Percentiles rank a stretch among this genome's conserved stretches.
Evolutionary conservation across 2,888 invertebrate genomes (phyloP).

Genomic region (Idaea aversata): DNA sequence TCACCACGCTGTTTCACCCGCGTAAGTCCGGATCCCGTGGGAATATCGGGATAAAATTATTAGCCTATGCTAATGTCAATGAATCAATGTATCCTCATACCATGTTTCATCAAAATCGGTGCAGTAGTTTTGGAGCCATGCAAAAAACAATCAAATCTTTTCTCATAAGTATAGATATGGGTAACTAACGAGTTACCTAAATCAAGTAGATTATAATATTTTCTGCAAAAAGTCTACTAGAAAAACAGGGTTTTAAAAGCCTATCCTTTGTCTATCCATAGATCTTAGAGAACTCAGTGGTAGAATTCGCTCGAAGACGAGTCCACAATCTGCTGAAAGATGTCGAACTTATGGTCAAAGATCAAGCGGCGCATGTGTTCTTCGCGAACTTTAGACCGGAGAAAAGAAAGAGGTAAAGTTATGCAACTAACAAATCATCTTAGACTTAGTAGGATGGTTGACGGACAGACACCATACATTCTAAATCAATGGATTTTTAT

Average conservation of each 20-base stretch:
- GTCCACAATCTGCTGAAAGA: conserved; percentile 54
- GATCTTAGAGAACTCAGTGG: conserved; percentile 57
- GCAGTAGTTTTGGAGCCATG: too few relatives aligned
- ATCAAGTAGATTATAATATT: too few relatives aligned
- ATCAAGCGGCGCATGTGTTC: conserved; percentile 50
- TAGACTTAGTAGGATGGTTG: too few relatives aligned
- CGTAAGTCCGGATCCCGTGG: background rate
- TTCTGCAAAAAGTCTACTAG: background rate
- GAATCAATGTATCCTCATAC: too few relatives aligned
- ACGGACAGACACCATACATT: too few relatives aligned
- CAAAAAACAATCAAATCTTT: too few relatives aligned
- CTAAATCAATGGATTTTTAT: too few relatives aligned
- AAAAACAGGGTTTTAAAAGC: background rate
- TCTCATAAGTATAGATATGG: too few relatives aligned
- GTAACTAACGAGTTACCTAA: too few relatives aligned
- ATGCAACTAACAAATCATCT: background rate
- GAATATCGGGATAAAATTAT: background rate
- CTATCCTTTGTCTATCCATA: conserved; percentile 22
- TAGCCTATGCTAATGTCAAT: too few relatives aligned
- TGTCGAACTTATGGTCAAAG: conserved; percentile 50
- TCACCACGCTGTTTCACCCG: too few relatives aligned
- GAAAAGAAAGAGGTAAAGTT: conserved; percentile 44
- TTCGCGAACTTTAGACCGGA: conserved; percentile 49
- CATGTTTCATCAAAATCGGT: too few relatives aligned
- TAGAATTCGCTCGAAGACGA: conserved; percentile 62